Conservation (phyloP, 2,797 vertebrate genomes). For the Perodicticus potto region DNA sequence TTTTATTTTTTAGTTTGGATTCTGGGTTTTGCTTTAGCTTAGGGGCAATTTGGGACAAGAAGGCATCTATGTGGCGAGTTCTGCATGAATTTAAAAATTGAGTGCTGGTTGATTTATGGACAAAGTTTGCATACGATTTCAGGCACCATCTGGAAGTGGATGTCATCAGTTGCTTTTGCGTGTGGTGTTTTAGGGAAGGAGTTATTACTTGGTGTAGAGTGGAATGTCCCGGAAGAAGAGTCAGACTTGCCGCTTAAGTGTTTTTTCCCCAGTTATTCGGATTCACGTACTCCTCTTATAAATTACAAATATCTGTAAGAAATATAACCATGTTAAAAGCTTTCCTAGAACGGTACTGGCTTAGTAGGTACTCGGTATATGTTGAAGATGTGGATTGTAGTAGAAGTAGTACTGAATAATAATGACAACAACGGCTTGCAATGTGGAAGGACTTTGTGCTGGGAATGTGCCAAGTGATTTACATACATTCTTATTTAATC, state of each 20-base stretch:
- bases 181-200: neutral
- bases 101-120: neutral
- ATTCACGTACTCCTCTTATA: neutral
- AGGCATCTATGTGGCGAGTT: neutral
- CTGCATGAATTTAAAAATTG: neutral
- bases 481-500: neutral
- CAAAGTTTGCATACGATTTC: neutral
- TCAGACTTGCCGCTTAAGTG: neutral
- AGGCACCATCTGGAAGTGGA: neutral
- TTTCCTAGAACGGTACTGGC: neutral
- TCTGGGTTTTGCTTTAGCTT: constrained; percentile 30
- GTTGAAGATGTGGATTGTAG: neutral
- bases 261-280: constrained; percentile 15
- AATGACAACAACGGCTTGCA: neutral
- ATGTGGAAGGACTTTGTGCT: neutral
- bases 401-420: no score
- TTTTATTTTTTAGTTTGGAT: constrained; percentile 24
- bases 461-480: neutral
- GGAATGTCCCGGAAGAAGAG: neutral
- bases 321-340: neutral
- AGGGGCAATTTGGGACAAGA: neutral
- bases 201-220: neutral
- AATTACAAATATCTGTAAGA: neutral
- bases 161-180: neutral
- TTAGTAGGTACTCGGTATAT: neutral